These are phyloP conservation scores for Poeciliopsis prolifica DNA, from an alignment of 2,113 vertebrate genomes.

Conservation along the genomic window DNA sequence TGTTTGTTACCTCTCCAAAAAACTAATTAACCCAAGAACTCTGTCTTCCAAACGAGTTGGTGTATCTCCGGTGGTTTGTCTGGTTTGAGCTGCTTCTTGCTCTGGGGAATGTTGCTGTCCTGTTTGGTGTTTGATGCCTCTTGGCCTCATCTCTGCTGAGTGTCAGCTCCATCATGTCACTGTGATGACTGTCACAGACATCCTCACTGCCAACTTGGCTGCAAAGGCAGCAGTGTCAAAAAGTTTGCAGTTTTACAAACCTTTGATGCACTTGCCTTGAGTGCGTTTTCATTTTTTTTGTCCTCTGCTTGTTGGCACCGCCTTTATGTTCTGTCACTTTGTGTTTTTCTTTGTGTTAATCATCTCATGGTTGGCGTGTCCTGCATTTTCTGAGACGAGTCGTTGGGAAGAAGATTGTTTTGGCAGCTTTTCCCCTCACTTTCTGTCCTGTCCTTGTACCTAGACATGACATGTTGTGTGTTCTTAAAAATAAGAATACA, in stretches of 20 bases:
- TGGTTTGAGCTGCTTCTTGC: not conserved
- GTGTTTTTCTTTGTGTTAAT: conserved; percentile 1
- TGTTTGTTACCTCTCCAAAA: not conserved
- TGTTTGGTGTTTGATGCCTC: conserved; percentile 7
- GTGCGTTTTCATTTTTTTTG: not conserved
- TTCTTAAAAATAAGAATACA: not conserved
- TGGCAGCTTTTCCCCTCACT: not conserved
- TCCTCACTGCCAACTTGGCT: not conserved
- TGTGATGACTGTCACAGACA: not conserved
- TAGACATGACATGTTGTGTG: not conserved
- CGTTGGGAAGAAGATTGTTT: not conserved
- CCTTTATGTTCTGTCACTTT: conserved; percentile 2
- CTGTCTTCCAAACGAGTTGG: not conserved
- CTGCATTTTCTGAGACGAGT: not conserved
- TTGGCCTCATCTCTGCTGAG: conserved; percentile 6
- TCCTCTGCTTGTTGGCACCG: not conserved
- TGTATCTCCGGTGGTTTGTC: not conserved
- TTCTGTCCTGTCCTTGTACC: too few species aligned
- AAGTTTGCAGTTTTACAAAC: not conserved
- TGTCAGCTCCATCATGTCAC: conserved; percentile 5
- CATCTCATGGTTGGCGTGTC: not conserved
- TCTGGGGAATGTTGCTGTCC: not conserved
- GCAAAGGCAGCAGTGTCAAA: not conserved
- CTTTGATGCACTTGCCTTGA: conserved; percentile 1
- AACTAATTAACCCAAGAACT: not conserved